Conservation (phyloP, 2,113 vertebrate genomes). For the Zosterops japonicus region DNA sequence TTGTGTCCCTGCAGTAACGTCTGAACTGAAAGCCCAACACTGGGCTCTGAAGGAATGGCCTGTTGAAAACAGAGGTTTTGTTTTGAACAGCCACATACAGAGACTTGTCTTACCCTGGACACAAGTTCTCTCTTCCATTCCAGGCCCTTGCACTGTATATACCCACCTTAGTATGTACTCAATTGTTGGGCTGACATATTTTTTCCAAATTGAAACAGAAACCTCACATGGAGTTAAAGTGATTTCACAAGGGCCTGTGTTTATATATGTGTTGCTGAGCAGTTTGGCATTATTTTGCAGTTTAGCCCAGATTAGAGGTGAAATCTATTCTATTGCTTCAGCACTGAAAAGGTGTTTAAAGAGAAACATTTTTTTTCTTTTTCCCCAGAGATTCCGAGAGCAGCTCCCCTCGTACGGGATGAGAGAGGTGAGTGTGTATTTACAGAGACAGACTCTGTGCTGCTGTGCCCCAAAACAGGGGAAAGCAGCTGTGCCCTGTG, state of each 20-base stretch:
- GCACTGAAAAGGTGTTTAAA: not conserved
- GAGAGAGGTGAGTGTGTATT: constrained; percentile 80
- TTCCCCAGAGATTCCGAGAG: constrained; percentile 87
- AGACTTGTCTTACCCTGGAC: not conserved
- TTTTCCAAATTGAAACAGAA: not conserved
- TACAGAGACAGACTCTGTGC: not conserved
- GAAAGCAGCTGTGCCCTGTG: not conserved
- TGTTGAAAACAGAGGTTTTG: not conserved
- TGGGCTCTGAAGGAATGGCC: not conserved
- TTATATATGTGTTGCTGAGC: not conserved
- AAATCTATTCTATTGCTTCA: not conserved
- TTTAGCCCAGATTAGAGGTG: not conserved
- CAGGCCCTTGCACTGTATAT: not conserved
- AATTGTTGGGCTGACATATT: not conserved
- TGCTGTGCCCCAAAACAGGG: not conserved
- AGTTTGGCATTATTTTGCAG: not conserved
- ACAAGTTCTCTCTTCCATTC: not conserved
- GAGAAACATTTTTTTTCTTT: not conserved
- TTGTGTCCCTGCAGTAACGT: not conserved
- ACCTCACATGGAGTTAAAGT: not conserved
- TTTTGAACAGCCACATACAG: accelerated
- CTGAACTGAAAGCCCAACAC: not conserved
- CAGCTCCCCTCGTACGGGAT: constrained; percentile 89
- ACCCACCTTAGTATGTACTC: accelerated
- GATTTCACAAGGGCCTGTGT: not conserved